Percentiles rank a stretch among this genome's conserved stretches.
Evolutionary conservation across 2,113 vertebrate genomes (phyloP).

Genomic region (Nibea albiflora): DNA sequence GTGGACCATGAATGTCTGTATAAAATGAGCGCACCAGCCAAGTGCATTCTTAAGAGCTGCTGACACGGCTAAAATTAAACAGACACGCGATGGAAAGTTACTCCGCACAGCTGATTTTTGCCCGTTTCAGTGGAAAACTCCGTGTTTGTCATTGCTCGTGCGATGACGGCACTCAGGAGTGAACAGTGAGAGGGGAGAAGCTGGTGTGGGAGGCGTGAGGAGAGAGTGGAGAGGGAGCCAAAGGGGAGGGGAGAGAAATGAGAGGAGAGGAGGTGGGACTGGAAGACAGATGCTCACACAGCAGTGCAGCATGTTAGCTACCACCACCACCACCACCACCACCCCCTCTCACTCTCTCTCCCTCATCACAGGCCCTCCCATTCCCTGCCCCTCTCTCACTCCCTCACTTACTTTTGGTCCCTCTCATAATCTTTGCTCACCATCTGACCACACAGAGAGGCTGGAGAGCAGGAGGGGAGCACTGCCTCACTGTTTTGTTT

Average conservation of each 20-base stretch:
- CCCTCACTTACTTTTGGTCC: conserved; percentile 53
- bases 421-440: conserved; percentile 47
- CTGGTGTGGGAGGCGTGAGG: conserved; percentile 27
- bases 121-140: conserved; percentile 8
- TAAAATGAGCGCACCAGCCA: neutral
- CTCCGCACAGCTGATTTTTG: too few relatives aligned
- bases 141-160: neutral
- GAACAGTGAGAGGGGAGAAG: conserved; percentile 5
- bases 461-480: conserved; percentile 46
- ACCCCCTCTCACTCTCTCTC: conserved; percentile 45
- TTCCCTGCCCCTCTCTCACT: conserved; percentile 36
- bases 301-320: conserved; percentile 41
- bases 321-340: conserved; percentile 43
- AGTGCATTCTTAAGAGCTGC: neutral
- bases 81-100: neutral
- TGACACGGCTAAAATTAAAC: neutral
- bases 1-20: neutral
- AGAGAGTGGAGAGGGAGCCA: conserved; percentile 1
- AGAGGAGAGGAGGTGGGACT: conserved; percentile 61
- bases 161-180: neutral
- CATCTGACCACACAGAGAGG: conserved; percentile 64
- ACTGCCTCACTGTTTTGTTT: conserved; percentile 14
- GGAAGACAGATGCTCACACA: conserved; percentile 60
- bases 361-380: conserved; percentile 51
- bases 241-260: conserved; percentile 18